phyloP scores from a whole-genome alignment of 2,797 vertebrate species.

The Esox masquinongy region DNA sequence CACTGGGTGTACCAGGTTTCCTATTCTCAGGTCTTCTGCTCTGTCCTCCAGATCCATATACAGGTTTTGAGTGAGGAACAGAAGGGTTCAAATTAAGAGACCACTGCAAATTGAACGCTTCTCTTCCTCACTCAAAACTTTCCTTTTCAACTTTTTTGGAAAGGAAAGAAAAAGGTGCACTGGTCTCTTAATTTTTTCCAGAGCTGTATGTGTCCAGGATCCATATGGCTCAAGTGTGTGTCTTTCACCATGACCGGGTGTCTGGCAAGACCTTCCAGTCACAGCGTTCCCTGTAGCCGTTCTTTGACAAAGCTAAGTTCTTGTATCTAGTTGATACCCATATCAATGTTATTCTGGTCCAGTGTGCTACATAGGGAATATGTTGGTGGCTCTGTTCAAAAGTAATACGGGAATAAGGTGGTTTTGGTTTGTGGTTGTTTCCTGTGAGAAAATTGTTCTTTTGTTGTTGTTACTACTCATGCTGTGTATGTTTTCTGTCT shows the following conservation, averaged over 20 bases:
- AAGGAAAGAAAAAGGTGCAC: too few species aligned
- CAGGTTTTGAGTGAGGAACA: too few species aligned
- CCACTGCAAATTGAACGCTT: too few species aligned
- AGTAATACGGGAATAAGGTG: neutral
- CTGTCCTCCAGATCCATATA: neutral
- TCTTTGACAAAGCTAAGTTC: neutral
- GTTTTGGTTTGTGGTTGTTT: constrained; percentile 49
- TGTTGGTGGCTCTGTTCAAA: neutral
- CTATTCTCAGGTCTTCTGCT: neutral
- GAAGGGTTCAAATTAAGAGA: too few species aligned
- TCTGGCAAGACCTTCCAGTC: constrained; percentile 45
- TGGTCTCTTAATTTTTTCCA: too few species aligned
- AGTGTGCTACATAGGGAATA: neutral
- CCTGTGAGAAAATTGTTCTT: constrained; percentile 38
- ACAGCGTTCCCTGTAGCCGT: constrained; percentile 11
- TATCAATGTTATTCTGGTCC: neutral
- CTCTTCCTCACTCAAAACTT: too few species aligned
- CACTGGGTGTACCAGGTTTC: constrained; percentile 35
- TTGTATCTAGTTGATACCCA: neutral
- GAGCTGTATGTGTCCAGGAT: neutral
- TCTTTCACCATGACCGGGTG: neutral
- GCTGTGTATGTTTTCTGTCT: constrained; percentile 24
- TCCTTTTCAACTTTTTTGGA: too few species aligned
- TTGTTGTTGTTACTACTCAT: constrained; percentile 22
- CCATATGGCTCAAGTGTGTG: neutral